Conservation (phyloP, 2,113 vertebrate species). For the Picathartes gymnocephalus region DNA sequence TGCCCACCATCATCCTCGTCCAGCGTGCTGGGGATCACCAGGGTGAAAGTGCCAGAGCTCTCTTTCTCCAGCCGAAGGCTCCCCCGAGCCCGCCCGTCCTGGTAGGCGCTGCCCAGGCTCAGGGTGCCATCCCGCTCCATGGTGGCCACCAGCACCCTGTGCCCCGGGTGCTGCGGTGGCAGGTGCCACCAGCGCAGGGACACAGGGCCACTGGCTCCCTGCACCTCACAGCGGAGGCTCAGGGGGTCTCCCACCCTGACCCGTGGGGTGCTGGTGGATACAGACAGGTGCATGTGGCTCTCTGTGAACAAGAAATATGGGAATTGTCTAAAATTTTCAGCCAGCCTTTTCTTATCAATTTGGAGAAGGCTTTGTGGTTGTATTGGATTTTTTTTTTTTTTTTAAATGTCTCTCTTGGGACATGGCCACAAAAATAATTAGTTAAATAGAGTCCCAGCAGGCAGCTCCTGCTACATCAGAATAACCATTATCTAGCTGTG, state of each 20-base stretch:
- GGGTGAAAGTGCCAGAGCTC: conserved; percentile 50
- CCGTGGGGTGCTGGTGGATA: background rate
- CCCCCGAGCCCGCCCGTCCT: background rate
- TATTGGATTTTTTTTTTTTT: background rate
- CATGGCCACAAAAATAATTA: background rate
- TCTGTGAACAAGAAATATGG: conserved; percentile 71
- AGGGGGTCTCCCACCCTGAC: conserved; percentile 70
- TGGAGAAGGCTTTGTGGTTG: background rate
- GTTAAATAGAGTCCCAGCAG: background rate
- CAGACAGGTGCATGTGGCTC: conserved; percentile 59
- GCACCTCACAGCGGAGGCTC: conserved; percentile 70
- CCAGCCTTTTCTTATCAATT: background rate
- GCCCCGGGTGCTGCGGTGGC: background rate
- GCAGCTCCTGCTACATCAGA: background rate
- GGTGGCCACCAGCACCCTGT: conserved; percentile 51
- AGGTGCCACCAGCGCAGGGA: conserved; percentile 79
- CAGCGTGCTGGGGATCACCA: conserved; percentile 70
- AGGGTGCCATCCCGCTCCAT: conserved; percentile 68
- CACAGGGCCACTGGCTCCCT: conserved; percentile 50
- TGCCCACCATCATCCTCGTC: conserved; percentile 26
- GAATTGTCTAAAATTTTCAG: background rate
- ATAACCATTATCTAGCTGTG: background rate
- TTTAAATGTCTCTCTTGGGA: background rate
- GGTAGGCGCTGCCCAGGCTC: conserved; percentile 21
- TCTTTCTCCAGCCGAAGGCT: conserved; percentile 52